Conservation (phyloP, 1,140 invertebrate species). For the Sinonovacula constricta region DNA sequence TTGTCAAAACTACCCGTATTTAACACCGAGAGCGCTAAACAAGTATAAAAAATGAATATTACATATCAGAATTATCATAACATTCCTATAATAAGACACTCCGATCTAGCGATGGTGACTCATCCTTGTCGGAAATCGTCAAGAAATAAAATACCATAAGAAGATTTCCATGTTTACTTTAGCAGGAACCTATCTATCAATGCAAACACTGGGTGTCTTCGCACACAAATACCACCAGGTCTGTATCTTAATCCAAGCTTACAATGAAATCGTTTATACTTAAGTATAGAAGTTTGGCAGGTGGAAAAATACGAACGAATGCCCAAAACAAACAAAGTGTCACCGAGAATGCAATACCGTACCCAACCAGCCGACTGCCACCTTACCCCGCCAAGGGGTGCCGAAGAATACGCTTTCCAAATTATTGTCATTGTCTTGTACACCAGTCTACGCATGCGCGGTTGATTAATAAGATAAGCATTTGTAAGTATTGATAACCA, state of each 20-base stretch:
- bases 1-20: too few species aligned
- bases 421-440: too few species aligned
- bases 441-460: too few species aligned
- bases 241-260: slow-evolving; percentile 18
- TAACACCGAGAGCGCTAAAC: too few species aligned
- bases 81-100: too few species aligned
- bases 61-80: too few species aligned
- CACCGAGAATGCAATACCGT: slow-evolving; percentile 2
- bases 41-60: too few species aligned
- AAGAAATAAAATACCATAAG: slow-evolving; percentile 35
- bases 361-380: too few species aligned
- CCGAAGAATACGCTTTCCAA: too few species aligned
- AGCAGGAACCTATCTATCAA: slow-evolving; percentile 21
- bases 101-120: neutral
- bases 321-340: slow-evolving; percentile 25
- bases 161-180: slow-evolving; percentile 32
- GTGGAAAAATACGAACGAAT: slow-evolving; percentile 42
- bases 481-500: too few species aligned
- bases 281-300: slow-evolving; percentile 41
- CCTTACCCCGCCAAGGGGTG: too few species aligned
- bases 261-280: slow-evolving; percentile 31
- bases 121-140: slow-evolving; percentile 9
- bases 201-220: slow-evolving; percentile 21
- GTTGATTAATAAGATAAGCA: too few species aligned
- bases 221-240: slow-evolving; percentile 21